Base-by-base conservation (phyloP, 2,113 vertebrate genomes). In the Aythya baeri region DNA sequence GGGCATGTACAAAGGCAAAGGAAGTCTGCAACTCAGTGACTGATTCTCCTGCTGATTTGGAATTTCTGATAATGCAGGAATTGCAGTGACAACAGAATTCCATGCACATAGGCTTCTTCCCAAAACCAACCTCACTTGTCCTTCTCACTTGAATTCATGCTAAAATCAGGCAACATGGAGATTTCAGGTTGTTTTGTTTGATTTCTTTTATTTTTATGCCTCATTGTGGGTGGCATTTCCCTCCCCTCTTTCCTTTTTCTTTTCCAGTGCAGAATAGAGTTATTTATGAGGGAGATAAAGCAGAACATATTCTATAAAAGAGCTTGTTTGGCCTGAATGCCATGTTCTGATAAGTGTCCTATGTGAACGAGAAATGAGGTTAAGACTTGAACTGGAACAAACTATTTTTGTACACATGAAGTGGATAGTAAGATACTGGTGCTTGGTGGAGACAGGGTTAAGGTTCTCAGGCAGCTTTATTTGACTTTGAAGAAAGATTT, bases 381-480 rank as follows among this genome's bases (percentile, higher is more conserved):
- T 46, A 23, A 67, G 54, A 59, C 44, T 75, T 75, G 22, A 84
- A 86, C 71, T 52, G 75, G 58, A 95, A 63, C 21, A 13, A 95
- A 49, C 50, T 88, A 77, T 78, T 93, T 95, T 86, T 83, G 92
- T 76, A 52, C 43, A 2, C 9, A 38, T 1, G 14, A 77, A 77
- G 13, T 34, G 44, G 62, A 66, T 4, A 78, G 32, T 29, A 70
- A 55, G 73, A 83, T 54, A 31, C 36, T 34, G 63, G 61, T 63
- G 36, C 27, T 52, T 77, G 72, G 77, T 36, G 75, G 34, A 36
- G 62, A 71, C 76, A 79, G 70, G 68, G 61, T 76, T 93, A 89
- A 94, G 91, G 27, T 76, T 87, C 93, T 94, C 63, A 75, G 76
- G 79, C 49, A 96, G 88, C 89, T 89, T 93, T 77, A 72, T 38